phyloP scores from a whole-genome alignment of 2,797 vertebrate species.

The Xiphorhynchus erythropygius region DNA sequence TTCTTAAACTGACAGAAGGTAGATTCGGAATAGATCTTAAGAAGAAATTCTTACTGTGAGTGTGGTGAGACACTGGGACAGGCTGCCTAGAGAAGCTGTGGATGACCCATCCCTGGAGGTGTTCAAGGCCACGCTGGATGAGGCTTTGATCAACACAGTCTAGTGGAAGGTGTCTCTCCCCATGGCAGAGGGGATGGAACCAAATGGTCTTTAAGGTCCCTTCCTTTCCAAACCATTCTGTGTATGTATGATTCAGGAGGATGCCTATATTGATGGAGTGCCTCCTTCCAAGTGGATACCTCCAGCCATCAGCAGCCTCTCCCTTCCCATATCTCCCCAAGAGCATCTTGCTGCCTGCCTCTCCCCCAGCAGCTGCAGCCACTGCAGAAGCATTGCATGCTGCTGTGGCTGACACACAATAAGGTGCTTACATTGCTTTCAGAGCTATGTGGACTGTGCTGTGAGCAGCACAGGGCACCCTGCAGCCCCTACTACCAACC shows the following conservation, averaged over 20 bases:
- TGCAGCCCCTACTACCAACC: background rate
- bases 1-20: fast-evolving
- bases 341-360: background rate
- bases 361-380: background rate
- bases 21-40: too few species aligned
- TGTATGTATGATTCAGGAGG: background rate
- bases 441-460: background rate
- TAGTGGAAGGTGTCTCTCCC: background rate
- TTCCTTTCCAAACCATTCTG: background rate
- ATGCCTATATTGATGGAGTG: background rate
- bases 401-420: background rate
- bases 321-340: fast-evolving
- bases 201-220: background rate
- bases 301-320: background rate
- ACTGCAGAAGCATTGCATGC: too few species aligned
- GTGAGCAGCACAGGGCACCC: background rate
- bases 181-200: background rate
- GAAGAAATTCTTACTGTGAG: background rate
- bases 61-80: background rate
- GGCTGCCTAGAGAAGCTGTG: background rate
- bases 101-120: background rate
- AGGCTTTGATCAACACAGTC: background rate
- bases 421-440: background rate
- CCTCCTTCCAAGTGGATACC: background rate
- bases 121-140: background rate